Base-by-base conservation (phyloP, 2,888 invertebrate species). In the Aplocera efformata region DNA sequence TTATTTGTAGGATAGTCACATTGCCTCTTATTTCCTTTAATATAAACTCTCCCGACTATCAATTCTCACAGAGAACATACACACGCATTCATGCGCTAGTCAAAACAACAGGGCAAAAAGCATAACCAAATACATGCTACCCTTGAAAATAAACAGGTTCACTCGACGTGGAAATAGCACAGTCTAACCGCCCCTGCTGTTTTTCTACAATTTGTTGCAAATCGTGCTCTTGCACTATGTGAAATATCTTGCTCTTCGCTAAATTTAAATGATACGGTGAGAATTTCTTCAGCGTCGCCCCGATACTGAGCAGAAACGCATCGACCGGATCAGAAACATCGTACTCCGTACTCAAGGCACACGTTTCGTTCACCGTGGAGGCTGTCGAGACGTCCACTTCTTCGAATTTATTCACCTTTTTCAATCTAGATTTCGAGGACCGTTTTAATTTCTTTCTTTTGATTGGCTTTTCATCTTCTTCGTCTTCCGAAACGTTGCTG, bases 171-270 rank as follows among this genome's bases (percentile, higher is more conserved):
- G 66, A 52, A 5, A 68, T 51, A 42, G 67, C 69, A 4, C 63
- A 56, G n/a, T 78, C 76, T n/a, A 56, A 50, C 0, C 66, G 48
- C 0, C 43, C 55, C 2, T 54, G 53, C 30, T 56, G 58, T 7
- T 70, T 82, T 36, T 83, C 77, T 13, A 86, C 79, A 11, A 88
- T 88, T 54, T 88, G 88, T 37, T 84, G 77, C 38, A 88, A 59
- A 49, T 88, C 88, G 29, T 84, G 82, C 43, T 88, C 85, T 48
- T 88, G 88, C 0, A 88, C 88, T 0, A 86, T 71, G 0, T 78
- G 58, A 35, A 88, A 88, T 50, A 88, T 88, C 60, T 88, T 81
- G 53, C 72, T 83, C 42, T 88, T 88, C 0, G 88, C 88, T 21
- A 88, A 47, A 53, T 88, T 86, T 33, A 86, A 59, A 41, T 86